Base-by-base conservation (phyloP, 2,888 invertebrate genomes). In the Capitulum mitella region DNA sequence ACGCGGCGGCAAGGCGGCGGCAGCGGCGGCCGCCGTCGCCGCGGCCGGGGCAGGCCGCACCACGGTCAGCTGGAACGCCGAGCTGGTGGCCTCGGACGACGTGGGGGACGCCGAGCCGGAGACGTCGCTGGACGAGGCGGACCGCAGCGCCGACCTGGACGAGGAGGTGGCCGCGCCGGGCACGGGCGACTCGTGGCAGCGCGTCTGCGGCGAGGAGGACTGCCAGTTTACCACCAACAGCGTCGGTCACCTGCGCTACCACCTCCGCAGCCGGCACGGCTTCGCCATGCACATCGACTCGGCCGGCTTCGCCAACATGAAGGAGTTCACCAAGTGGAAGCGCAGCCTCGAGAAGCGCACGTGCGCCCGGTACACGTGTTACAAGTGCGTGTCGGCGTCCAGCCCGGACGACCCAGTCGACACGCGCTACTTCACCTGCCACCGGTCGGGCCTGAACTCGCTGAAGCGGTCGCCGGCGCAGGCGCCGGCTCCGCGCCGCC, bases 271-370 rank as follows among this genome's bases (percentile, higher is more conserved):
- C 37, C 37, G 37, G 37, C 70, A 70, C n/a, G 70, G 70, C 8
- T 70, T 70, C 70, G 70, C 70, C 70, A 70, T 70, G 70, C 70
- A 70, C 70, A 70, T 70, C 70, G 70, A 70, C 70, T 22, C 70
- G 22, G 70, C 40, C 40, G 40, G 70, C 1, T 70, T 70, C 70
- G 0, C 70, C 1, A n/a, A 26, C 37, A 37, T 70, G 70, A 70
- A 70, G 12, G 37, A 70, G 6, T 70, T 70, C 70, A 40, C 22
- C 37, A 37, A 22, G 10, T 70, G 70, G 70, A 70, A 70, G 70
- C 70, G 70, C 70, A 70, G 26, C 40, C 37, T 70, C 19, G 70
- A 70, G 70, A 70, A 70, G 40, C 70, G 70, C 70, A 70, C 70
- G 22, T 70, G 70, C 40, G 70, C 70, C 37, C 37, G 16, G 70